Base-by-base conservation (phyloP, 2,888 invertebrate genomes). In the Drosophila testacea region DNA sequence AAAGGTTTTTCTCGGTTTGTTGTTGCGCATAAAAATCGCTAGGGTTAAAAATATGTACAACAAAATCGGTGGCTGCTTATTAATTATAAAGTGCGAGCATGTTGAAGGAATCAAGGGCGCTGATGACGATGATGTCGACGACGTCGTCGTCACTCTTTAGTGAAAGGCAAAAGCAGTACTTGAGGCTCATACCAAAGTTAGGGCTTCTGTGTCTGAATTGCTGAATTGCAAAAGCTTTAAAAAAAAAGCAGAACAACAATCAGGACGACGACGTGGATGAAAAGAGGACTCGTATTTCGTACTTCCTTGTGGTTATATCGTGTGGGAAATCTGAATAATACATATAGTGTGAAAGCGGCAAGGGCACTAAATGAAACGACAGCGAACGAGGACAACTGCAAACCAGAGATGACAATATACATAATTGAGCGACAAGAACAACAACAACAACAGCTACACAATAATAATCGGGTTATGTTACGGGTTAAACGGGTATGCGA, bases 311-410 rank as follows among this genome's bases (percentile, higher is more conserved):
- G 62, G 42, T 57, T 59, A 47, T 52, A 42, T 69, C 83, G 81
- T 83, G 86, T 83, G 89, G 73, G 84, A 84, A 81, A 88, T 81
- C 81, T 84, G 84, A 84, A 84, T 88, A 88, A 84, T 88, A 87
- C 84, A 88, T 87, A 69, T 79, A 88, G 84, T 84, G 84, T 87
- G 84, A 88, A 88, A 86, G 87, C 86, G 78, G 87, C 83, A 82
- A 84, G 85, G 85, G 85, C 80, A 83, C 84, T 79, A 73, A 77
- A 64, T 60, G 70, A 77, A 69, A 73, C 78, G 72, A 78, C 83
- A 73, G 71, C 77, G 83, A 76, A 63, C 77, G 73, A 67, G 62
- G 69, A n/a, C 60, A 48, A 55, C 64, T 57, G 46, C 56, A 67
- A 71, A 68, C 85, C 85, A 73, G 76, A 73, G 73, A 72, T 80